phyloP scores from a whole-genome alignment of 2,113 vertebrate genomes.

The Pseudonaja textilis region DNA sequence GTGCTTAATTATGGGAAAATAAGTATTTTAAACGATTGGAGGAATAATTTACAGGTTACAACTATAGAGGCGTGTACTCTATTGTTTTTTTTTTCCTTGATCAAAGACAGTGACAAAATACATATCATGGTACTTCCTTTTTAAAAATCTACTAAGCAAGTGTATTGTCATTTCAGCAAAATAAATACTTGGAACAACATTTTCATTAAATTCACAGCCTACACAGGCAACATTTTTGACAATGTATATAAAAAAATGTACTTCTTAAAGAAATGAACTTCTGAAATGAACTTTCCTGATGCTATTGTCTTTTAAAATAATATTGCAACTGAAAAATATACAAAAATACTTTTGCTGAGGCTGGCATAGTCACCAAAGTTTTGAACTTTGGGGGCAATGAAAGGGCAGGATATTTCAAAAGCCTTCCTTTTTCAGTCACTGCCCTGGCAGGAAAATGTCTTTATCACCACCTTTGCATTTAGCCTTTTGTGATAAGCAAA shows the following conservation, averaged over 20 bases:
- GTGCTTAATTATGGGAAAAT: background rate
- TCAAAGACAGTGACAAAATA: background rate
- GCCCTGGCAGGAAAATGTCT: background rate
- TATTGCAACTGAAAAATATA: background rate
- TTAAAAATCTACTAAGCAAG: background rate
- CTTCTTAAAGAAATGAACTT: background rate
- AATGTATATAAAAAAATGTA: background rate
- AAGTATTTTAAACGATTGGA: background rate
- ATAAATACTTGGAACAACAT: background rate
- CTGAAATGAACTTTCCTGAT: background rate
- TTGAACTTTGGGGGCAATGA: background rate
- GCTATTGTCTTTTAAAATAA: conserved; percentile 10
- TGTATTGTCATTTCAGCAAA: background rate
- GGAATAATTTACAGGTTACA: background rate
- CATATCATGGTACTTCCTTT: background rate
- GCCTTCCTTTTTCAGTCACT: background rate
- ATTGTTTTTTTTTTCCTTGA: background rate
- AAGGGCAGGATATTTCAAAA: background rate
- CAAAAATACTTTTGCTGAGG: conserved; percentile 8
- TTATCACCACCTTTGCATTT: conserved; percentile 34
- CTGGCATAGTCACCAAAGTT: conserved; percentile 27
- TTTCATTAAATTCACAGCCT: background rate
- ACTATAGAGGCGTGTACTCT: background rate
- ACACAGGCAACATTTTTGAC: background rate
- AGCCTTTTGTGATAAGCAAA: conserved; percentile 44